Conservation (phyloP, 2,113 vertebrate species). For the Tinamus guttatus region DNA sequence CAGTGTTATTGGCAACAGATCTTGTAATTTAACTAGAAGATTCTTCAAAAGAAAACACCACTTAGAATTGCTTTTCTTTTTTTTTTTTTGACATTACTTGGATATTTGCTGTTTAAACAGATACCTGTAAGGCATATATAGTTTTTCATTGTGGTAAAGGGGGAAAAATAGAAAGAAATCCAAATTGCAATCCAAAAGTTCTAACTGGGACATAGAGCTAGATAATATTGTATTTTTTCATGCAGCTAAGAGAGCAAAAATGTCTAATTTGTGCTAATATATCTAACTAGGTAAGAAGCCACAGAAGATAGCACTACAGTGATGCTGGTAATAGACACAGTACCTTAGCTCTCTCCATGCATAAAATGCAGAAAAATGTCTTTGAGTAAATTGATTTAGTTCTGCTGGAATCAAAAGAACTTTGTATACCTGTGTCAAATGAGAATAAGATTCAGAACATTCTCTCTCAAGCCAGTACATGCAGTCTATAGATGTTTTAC, state of each 20-base stretch:
- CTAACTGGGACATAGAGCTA: neutral
- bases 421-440: neutral
- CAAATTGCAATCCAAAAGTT: neutral
- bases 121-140: neutral
- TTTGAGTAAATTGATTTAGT: neutral
- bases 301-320: neutral
- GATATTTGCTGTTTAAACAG: neutral
- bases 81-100: neutral
- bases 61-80: neutral
- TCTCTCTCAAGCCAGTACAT: neutral
- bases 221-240: neutral
- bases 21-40: constrained; percentile 9
- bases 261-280: neutral
- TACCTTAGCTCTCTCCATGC: neutral
- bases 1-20: constrained; percentile 13
- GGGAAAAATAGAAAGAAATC: neutral
- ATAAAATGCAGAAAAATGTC: neutral
- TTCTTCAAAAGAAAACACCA: neutral
- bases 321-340: neutral
- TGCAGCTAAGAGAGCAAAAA: constrained; percentile 3
- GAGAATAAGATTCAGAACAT: neutral
- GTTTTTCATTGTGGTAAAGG: neutral
- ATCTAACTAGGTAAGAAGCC: neutral
- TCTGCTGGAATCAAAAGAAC: neutral
- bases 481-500: neutral